Conservation (phyloP, 1,140 invertebrate species). For the Vollenhovia emeryi region DNA sequence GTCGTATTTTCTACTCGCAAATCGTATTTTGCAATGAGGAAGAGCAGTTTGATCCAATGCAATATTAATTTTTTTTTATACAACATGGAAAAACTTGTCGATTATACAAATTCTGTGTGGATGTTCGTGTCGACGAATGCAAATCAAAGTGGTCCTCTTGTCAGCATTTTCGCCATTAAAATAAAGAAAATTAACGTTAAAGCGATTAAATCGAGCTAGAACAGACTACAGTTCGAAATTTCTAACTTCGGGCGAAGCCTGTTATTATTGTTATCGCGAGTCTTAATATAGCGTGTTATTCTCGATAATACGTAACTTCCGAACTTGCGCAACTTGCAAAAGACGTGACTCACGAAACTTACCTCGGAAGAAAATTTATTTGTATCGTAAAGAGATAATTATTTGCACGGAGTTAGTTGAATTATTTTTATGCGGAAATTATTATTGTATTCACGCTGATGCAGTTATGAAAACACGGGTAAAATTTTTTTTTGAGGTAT, state of each 20-base stretch:
- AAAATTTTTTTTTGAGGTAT: constrained; percentile 31
- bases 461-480: constrained; percentile 4
- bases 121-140: no score
- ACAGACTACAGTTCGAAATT: not conserved
- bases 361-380: constrained; percentile 5
- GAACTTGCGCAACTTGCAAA: not conserved
- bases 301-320: not conserved
- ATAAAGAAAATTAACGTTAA: not conserved
- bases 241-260: not conserved
- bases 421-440: constrained; percentile 9
- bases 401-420: constrained; percentile 3
- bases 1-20: no score
- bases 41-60: no score
- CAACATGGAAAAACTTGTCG: no score
- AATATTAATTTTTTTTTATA: no score
- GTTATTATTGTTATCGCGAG: constrained; percentile 7
- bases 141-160: no score
- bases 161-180: no score
- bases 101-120: no score
- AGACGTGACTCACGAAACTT: not conserved
- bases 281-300: constrained; percentile 12
- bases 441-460: not conserved
- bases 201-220: not conserved
- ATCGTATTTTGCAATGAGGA: no score
- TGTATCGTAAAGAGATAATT: not conserved